phyloP scores from a whole-genome alignment of 2,113 vertebrate genomes.

The Xenus cinereus region DNA sequence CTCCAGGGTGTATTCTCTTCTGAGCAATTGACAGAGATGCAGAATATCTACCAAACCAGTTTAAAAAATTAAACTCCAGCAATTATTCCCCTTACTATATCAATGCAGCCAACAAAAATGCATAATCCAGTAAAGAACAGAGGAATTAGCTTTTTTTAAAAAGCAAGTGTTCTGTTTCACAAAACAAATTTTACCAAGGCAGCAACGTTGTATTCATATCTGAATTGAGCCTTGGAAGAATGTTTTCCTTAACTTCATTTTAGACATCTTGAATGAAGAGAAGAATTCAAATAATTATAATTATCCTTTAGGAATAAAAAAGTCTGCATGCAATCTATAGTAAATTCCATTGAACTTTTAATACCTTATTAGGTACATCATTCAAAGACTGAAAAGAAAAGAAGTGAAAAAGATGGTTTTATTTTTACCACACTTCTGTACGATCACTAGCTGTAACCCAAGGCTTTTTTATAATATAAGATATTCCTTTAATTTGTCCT shows the following conservation, averaged over 20 bases:
- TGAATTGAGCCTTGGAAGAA: not conserved
- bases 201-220: not conserved
- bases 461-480: not conserved
- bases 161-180: not conserved
- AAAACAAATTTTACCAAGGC: not conserved
- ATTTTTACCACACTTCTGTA: not conserved
- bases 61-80: not conserved
- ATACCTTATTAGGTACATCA: not conserved
- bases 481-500: not conserved
- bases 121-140: not conserved
- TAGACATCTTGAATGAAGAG: not conserved
- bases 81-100: not conserved
- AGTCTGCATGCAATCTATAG: not conserved
- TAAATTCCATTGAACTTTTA: conserved; percentile 23
- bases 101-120: not conserved
- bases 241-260: conserved; percentile 11
- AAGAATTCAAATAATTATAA: conserved; percentile 27
- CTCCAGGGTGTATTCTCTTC: not conserved
- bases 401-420: not conserved
- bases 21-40: not conserved
- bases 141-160: not conserved
- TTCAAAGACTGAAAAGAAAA: not conserved
- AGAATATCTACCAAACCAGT: not conserved
- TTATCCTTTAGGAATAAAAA: not conserved
- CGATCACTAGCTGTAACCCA: not conserved